Base-by-base conservation (phyloP, 2,888 invertebrate genomes). In the Cloeon dipterum region DNA sequence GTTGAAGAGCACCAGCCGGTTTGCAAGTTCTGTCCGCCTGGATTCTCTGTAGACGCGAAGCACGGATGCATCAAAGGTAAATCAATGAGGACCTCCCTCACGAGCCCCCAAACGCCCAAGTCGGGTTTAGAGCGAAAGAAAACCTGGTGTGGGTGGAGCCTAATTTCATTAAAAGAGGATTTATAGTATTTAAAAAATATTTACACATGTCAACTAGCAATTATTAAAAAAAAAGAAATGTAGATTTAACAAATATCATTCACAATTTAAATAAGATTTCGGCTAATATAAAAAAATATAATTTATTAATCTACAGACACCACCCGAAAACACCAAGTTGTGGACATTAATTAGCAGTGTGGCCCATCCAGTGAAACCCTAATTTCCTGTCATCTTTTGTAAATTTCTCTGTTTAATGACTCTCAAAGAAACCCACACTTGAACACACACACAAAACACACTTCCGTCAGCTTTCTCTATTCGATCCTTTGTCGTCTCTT, bases 51-150 rank as follows among this genome's bases (percentile, higher is more conserved):
- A 61, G 85, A 88, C 65, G 72, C 79, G 57, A 75, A 75, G 68
- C 77, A 78, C 66, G 86, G 86, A 77, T 89, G 88, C 70, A 74
- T 81, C 65, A 82, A 85, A 86, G 86, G 88, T 88, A 88, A 85
- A 44, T 40, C 41, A n/a, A n/a, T n/a, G n/a, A n/a, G n/a, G n/a
- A n/a, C n/a, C n/a, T n/a, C n/a, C n/a, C n/a, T n/a, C n/a, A n/a
- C n/a, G n/a, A n/a, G n/a, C n/a, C n/a, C n/a, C n/a, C n/a, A n/a
- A n/a, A n/a, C n/a, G n/a, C n/a, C n/a, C n/a, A n/a, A n/a, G n/a
- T n/a, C n/a, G n/a, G n/a, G n/a, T n/a, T n/a, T n/a, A n/a, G n/a
- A n/a, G n/a, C n/a, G n/a, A n/a, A n/a, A n/a, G n/a, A 14, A 8
- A 16, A 29, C 14, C 16, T 14, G 29, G 29, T 29, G 29, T 14